These are phyloP conservation scores for Macrosteles quadrilineatus DNA, from an alignment of 1,140 invertebrate species.

Conservation along the genomic window DNA sequence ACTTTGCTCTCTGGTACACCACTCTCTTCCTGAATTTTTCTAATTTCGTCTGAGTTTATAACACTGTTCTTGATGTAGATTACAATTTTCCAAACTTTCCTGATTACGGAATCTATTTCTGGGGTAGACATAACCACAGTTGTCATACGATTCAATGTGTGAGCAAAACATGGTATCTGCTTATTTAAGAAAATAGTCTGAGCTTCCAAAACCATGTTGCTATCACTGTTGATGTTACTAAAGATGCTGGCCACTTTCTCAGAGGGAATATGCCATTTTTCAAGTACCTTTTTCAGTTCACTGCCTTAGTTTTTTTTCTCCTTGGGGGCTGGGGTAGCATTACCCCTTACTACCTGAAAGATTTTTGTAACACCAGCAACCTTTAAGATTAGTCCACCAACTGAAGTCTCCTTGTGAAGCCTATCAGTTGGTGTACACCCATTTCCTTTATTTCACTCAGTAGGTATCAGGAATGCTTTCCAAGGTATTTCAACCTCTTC, in stretches of 20 bases:
- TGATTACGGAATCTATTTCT: not conserved
- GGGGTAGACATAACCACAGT: not conserved
- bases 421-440: no score
- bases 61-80: not conserved
- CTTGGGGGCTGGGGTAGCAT: no score
- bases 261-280: not conserved
- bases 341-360: no score
- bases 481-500: no score
- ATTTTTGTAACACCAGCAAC: no score
- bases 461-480: no score
- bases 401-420: no score
- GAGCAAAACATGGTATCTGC: conserved; percentile 4
- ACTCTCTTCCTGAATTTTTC: not conserved
- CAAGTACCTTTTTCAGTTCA: not conserved
- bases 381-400: no score
- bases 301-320: no score
- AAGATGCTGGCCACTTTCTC: not conserved
- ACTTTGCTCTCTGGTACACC: not conserved
- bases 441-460: no score
- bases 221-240: not conserved
- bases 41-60: not conserved
- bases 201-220: not conserved
- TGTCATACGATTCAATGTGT: not conserved
- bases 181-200: not conserved
- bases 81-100: not conserved